A percentile compares a stretch with the other conserved stretches of the same genome.
Conservation (phyloP, 2,888 invertebrate species). For the Drosophila quasianomalipes region DNA sequence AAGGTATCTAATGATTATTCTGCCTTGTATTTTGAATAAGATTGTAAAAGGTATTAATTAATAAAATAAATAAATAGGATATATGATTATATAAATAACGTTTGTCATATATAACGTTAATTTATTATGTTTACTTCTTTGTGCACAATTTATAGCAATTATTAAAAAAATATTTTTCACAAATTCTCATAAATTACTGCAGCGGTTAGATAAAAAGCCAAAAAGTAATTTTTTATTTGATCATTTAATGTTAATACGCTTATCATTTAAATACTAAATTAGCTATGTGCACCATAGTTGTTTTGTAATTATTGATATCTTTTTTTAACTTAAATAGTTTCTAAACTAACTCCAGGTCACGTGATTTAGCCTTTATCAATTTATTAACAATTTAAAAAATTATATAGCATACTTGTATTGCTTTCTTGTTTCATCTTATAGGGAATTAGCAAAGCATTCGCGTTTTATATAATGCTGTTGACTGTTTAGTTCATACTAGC, state of each 20-base stretch:
- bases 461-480: conserved; percentile 3
- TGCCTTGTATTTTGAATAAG: neutral
- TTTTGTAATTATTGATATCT: neutral
- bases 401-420: neutral
- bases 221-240: neutral
- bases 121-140: neutral
- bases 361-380: neutral
- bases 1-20: neutral
- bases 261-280: neutral
- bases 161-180: no score
- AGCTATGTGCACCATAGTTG: neutral
- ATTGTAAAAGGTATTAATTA: neutral
- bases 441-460: conserved; percentile 18
- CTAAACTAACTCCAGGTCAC: no score
- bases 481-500: neutral
- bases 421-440: neutral
- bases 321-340: neutral
- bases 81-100: neutral
- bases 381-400: neutral
- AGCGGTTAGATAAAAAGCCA: neutral
- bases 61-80: neutral
- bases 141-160: neutral
- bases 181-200: neutral
- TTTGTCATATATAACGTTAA: neutral
- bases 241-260: neutral